Base-by-base conservation (phyloP, 2,797 vertebrate species). In the Amblyopsis hoosieri region DNA sequence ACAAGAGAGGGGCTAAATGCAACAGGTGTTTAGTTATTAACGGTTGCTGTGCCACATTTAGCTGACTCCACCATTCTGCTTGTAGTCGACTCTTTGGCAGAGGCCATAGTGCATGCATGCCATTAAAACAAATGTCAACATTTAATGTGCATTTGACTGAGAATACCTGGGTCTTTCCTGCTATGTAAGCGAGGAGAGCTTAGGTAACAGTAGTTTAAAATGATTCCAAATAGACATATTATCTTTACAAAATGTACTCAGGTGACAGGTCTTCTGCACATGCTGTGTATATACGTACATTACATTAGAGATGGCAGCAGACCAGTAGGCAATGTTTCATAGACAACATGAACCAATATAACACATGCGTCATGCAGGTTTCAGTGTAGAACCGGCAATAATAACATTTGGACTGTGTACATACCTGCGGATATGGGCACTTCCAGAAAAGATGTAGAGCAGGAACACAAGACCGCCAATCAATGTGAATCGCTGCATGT, bases 11-110 rank as follows among this genome's bases (percentile, higher is more conserved):
- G 69, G 57, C 74, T 78, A 13, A 69, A 76, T 66, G 78, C 68
- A 84, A 91, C 92, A 94, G 92, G 92, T 94, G 91, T 65, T 76
- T 48, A 19, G 76, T 80, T 80, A 83, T 79, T 80, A 87, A 83
- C 87, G 85, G 83, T 83, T 87, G 78, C 84, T 79, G 72, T 14
- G 74, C 80, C 63, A 73, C 72, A 83, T 93, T 87, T 92, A 89
- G 76, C 67, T 47, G 72, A 79, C 59, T 63, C 72, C 49, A 42
- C 8, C 64, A 53, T 47, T 60, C 57, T 67, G 75, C 57, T 65
- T 75, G 54, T 60, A 66, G 64, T 57, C 49, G 15, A 56, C 61
- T 63, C 10, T 61, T 47, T 62, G 58, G 71, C 64, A n/a, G 42
- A 50, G 14, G 46, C 17, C 46, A 56, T 53, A 63, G 58, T 57